Evolutionary conservation across 2,113 vertebrate genomes (phyloP).

Genomic region (Melanerpes aurifrons): DNA sequence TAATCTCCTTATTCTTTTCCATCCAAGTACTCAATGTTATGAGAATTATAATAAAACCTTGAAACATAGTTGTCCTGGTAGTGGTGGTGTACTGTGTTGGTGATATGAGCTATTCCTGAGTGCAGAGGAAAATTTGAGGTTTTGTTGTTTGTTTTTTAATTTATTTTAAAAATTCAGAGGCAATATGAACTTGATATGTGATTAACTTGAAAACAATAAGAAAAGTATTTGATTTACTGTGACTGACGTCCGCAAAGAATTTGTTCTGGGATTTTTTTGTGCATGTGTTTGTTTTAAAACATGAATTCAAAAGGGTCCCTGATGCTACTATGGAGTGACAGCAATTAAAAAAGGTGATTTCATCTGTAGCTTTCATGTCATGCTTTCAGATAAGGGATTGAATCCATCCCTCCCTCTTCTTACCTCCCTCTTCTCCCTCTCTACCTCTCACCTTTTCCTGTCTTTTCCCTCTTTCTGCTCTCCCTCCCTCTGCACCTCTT

Average conservation of each 20-base stretch:
- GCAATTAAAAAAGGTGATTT: neutral
- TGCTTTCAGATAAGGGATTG: neutral
- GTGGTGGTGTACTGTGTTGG: neutral
- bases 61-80: neutral
- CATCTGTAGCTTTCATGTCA: neutral
- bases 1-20: neutral
- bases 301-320: neutral
- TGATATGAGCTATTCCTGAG: neutral
- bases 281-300: neutral
- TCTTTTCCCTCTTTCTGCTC: neutral
- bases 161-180: neutral
- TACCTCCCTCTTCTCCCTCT: neutral
- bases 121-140: neutral
- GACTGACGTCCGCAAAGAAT: neutral
- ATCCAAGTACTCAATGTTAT: neutral
- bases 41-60: neutral
- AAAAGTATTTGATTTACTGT: neutral
- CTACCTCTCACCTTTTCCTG: neutral
- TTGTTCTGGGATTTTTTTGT: fast-evolving
- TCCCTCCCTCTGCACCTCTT: neutral
- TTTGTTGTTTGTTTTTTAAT: neutral
- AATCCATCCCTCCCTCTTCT: neutral
- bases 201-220: neutral
- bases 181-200: neutral
- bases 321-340: neutral